Conservation (phyloP, 2,113 vertebrate genomes). For the Leptocoma aspasia region DNA sequence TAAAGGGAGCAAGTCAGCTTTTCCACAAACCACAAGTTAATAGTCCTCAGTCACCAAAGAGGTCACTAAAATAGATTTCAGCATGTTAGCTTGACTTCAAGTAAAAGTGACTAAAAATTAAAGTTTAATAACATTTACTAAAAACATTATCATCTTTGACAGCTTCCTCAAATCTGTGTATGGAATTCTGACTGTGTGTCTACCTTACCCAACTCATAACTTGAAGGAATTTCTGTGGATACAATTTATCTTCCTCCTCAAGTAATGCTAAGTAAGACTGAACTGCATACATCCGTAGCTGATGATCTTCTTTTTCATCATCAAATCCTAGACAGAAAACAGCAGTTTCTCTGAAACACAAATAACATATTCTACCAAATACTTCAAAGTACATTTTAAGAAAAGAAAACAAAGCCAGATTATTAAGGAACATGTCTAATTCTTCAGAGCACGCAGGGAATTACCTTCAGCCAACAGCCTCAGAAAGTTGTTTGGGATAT, state of each 20-base stretch:
- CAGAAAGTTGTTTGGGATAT: constrained; percentile 90
- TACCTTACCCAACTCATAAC: constrained; percentile 95
- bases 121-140: neutral
- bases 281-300: constrained; percentile 86
- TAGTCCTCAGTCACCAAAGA: neutral
- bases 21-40: neutral
- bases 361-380: neutral
- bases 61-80: neutral
- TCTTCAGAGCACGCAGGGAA: neutral
- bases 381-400: neutral
- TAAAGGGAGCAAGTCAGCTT: neutral
- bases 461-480: constrained; percentile 87
- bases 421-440: neutral
- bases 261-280: constrained; percentile 83
- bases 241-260: constrained; percentile 73
- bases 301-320: constrained; percentile 79
- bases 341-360: neutral
- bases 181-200: neutral
- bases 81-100: neutral
- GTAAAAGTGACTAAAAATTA: neutral
- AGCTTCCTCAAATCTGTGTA: neutral
- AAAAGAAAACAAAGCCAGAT: neutral
- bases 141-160: neutral
- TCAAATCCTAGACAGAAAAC: constrained; percentile 76
- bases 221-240: constrained; percentile 93